phyloP scores from a whole-genome alignment of 2,113 vertebrate species.

The Prolemur simus region DNA sequence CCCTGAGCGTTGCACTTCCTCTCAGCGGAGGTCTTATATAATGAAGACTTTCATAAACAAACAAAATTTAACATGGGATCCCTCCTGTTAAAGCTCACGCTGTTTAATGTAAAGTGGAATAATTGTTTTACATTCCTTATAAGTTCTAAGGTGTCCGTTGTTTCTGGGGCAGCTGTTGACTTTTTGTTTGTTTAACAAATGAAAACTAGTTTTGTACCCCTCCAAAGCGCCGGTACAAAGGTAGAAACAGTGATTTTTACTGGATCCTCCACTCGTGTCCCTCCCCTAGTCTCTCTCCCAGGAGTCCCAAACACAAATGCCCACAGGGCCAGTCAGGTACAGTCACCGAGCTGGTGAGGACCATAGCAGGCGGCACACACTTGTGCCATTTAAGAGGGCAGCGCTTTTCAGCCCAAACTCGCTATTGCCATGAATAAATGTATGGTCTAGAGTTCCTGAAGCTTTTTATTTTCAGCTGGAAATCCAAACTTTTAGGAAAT shows the following conservation, averaged over 20 bases:
- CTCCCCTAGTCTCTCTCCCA: not conserved
- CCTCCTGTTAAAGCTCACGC: not conserved
- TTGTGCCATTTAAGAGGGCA: not conserved
- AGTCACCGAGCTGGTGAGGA: not conserved
- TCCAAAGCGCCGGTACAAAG: not conserved
- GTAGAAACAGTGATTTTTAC: not conserved
- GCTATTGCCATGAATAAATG: not conserved
- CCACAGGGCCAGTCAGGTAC: not conserved
- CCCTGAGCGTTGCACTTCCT: not conserved
- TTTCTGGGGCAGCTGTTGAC: not conserved
- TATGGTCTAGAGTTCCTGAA: not conserved
- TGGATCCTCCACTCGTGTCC: not conserved
- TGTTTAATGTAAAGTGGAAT: not conserved
- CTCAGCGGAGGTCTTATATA: not conserved
- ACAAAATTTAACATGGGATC: not conserved
- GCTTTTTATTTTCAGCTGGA: not conserved
- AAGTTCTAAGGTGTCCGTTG: not conserved
- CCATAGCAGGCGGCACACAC: not conserved
- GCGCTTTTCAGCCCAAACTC: rapidly evolving
- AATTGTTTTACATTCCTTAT: not conserved
- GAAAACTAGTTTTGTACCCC: not conserved
- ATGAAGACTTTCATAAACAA: not conserved
- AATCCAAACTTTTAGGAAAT: not conserved
- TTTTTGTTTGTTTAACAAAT: conserved; percentile 37
- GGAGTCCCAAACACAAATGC: not conserved